These are phyloP conservation scores for Silurus aristotelis DNA, from an alignment of 2,797 vertebrate species.

Conservation along the genomic window DNA sequence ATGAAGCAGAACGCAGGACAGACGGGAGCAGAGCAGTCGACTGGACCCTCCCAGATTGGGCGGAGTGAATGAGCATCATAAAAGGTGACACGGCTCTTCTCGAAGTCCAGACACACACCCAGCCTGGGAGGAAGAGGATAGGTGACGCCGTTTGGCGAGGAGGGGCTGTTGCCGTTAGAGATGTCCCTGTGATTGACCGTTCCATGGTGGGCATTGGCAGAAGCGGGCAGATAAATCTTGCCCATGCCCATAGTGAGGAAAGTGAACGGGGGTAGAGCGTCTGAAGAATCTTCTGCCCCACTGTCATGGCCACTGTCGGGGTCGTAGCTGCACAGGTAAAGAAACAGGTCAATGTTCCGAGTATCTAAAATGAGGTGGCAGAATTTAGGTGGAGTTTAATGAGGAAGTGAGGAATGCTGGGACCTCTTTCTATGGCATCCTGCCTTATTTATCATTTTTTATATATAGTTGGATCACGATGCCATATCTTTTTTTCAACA, in stretches of 20 bases:
- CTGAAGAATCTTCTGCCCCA: slow-evolving; percentile 86
- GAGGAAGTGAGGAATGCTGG: neutral
- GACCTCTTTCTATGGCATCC: neutral
- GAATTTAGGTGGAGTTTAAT: neutral
- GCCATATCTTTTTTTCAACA: neutral
- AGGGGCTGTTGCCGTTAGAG: slow-evolving; percentile 71
- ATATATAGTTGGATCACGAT: no score
- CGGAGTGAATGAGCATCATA: slow-evolving; percentile 93
- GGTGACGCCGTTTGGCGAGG: slow-evolving; percentile 78
- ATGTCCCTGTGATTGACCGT: slow-evolving; percentile 67
- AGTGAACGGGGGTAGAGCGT: slow-evolving; percentile 86
- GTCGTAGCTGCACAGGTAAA: slow-evolving; percentile 78
- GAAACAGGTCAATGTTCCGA: neutral
- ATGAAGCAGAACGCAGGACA: slow-evolving; percentile 97
- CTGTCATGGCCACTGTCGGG: slow-evolving; percentile 97
- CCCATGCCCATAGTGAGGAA: slow-evolving; percentile 98
- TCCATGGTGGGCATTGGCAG: slow-evolving; percentile 47
- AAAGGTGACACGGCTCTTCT: slow-evolving; percentile 90
- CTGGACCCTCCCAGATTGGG: slow-evolving; percentile 87
- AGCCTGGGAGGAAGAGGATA: slow-evolving; percentile 83
- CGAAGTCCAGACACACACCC: slow-evolving; percentile 93
- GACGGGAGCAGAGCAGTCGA: slow-evolving; percentile 93
- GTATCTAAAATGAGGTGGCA: neutral
- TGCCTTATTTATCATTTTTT: neutral
- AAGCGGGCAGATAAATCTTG: slow-evolving; percentile 86